Base-by-base conservation (phyloP, 2,888 invertebrate species). In the Pheosia tremula region DNA sequence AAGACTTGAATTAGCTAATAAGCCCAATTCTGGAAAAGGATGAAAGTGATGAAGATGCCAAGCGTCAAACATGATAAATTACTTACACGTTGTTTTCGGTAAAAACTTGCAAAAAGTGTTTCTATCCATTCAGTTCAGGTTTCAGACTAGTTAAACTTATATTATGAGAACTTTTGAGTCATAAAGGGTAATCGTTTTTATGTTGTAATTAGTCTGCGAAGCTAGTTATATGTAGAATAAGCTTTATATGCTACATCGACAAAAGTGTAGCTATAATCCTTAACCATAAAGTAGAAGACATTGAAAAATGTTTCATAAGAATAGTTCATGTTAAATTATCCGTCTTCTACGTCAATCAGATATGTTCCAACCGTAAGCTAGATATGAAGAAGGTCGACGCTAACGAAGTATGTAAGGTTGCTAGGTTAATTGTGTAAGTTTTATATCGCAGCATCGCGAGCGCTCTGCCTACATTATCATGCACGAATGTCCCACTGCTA, bases 391-490 rank as follows among this genome's bases (percentile, higher is more conserved):
- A 77, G 68, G 70, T 74, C 70, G 72, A 77, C 73, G 72, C 69
- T 82, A 83, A 83, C 81, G 78, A 82, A 80, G 72, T 79, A 75
- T 74, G 71, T 69, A 66, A 79, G 80, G 83, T 87, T 83, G 84
- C 84, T 83, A 84, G 84, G 86, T 85, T 88, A 88, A 88, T 88
- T 87, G 86, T 82, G 80, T 74, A 71, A 72, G 73, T 71, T 59
- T 67, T 64, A 67, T 75, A 79, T 79, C 78, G 63, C 49, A 36
- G 64, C 59, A 77, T 76, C 76, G 72, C 67, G 72, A 67, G 62
- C 57, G 75, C 69, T 69, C 72, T 67, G 72, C 61, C 67, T 70
- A 76, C 76, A 79, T 80, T 77, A 68, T 84, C 83, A 84, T 85
- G 84, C 80, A 79, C 73, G 80, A 80, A 78, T 81, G 81, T 80